Percentiles rank a stretch among this genome's conserved stretches.
Evolutionary conservation across 2,113 vertebrate genomes (phyloP).

Genomic region (Lamprotornis superbus): DNA sequence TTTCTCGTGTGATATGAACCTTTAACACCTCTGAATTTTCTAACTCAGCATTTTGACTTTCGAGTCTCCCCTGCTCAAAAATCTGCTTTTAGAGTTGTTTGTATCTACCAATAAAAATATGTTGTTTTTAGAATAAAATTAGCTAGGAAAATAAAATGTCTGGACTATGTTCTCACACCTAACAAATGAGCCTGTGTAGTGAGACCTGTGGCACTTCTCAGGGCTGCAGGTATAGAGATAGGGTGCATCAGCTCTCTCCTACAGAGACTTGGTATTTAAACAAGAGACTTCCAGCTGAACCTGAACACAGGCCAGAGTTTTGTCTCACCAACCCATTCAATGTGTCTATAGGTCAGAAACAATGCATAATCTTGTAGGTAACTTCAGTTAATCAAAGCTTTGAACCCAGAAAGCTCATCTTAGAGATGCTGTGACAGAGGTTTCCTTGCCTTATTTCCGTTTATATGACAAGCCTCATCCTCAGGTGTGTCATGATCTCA

Average conservation of each 20-base stretch:
- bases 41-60: not conserved
- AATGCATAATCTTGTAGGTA: not conserved
- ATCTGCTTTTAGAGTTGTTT: not conserved
- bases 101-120: not conserved
- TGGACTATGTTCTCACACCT: not conserved
- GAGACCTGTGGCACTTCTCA: not conserved
- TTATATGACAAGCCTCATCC: not conserved
- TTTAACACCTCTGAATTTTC: not conserved
- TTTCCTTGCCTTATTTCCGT: not conserved
- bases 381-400: not conserved
- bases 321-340: not conserved
- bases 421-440: not conserved
- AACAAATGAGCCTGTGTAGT: rapidly evolving
- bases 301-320: not conserved
- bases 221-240: not conserved
- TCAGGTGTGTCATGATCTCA: not conserved
- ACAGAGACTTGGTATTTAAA: not conserved
- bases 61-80: not conserved
- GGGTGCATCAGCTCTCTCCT: not conserved
- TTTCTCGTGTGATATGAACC: not conserved
- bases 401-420: not conserved
- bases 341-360: not conserved
- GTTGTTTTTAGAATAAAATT: not conserved
- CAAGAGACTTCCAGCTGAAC: not conserved
- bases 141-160: not conserved